Evolutionary conservation across 2,888 invertebrate species (phyloP).

Genomic region (Eledona agricola): DNA sequence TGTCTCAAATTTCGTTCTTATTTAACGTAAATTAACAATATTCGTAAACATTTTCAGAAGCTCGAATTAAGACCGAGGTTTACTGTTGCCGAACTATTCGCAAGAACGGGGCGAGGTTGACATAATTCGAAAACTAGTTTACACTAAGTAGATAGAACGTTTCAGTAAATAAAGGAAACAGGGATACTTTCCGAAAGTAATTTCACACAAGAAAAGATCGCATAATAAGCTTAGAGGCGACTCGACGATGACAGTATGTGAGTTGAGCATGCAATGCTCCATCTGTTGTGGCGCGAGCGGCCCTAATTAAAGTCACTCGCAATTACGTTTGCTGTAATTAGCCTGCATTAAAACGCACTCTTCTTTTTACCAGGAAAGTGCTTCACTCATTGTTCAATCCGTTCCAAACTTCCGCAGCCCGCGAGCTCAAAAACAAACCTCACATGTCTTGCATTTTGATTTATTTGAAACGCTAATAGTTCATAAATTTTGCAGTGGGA

Average conservation of each 20-base stretch:
- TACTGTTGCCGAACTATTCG: constrained; percentile 26
- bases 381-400: no score
- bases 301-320: constrained; percentile 50
- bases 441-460: no score
- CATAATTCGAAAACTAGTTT: constrained; percentile 40
- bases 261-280: constrained; percentile 29
- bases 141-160: constrained; percentile 21
- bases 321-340: constrained; percentile 50
- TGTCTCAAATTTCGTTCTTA: constrained; percentile 14
- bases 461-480: no score
- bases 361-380: no score
- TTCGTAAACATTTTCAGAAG: constrained; percentile 18
- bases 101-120: constrained; percentile 1
- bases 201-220: constrained; percentile 48
- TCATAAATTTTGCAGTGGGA: no score
- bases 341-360: constrained; percentile 49
- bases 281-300: constrained; percentile 47
- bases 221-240: constrained; percentile 42
- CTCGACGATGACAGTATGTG: constrained; percentile 36
- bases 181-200: constrained; percentile 44
- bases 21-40: constrained; percentile 23
- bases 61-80: constrained; percentile 19
- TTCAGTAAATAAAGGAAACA: constrained; percentile 39
- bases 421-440: no score
- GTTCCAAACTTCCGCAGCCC: no score